Evolutionary conservation across 2,888 invertebrate species (phyloP).

Genomic region (Daptonema setosum): DNA sequence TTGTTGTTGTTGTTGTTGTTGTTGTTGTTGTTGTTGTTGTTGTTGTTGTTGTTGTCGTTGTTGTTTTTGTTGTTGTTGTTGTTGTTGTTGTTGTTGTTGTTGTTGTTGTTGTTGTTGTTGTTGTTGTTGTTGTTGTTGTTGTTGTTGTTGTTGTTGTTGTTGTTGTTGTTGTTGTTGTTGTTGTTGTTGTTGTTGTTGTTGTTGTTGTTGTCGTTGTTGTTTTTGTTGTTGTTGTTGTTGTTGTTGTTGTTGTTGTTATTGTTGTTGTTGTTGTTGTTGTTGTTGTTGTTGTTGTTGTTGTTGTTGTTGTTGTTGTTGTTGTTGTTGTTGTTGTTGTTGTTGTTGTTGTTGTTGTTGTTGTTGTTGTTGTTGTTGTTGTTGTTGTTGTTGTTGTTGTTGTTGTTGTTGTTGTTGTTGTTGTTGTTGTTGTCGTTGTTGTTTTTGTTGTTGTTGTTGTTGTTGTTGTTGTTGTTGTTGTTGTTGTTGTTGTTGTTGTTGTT

Average conservation of each 20-base stretch:
- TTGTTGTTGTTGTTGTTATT: not conserved
- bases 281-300: not conserved
- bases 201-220: no score
- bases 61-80: no score
- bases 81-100: not conserved
- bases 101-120: not conserved
- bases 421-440: no score
- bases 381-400: not conserved
- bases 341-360: not conserved
- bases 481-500: not conserved
- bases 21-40: not conserved
- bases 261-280: not conserved
- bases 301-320: not conserved
- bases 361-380: not conserved
- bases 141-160: not conserved
- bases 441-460: no score
- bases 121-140: not conserved
- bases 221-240: no score
- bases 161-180: not conserved
- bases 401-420: no score
- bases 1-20: not conserved
- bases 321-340: not conserved
- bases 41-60: no score
- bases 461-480: no score
- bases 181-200: no score